Evolutionary conservation across 2,888 invertebrate species (phyloP).

Genomic region (Agrochola circellaris): DNA sequence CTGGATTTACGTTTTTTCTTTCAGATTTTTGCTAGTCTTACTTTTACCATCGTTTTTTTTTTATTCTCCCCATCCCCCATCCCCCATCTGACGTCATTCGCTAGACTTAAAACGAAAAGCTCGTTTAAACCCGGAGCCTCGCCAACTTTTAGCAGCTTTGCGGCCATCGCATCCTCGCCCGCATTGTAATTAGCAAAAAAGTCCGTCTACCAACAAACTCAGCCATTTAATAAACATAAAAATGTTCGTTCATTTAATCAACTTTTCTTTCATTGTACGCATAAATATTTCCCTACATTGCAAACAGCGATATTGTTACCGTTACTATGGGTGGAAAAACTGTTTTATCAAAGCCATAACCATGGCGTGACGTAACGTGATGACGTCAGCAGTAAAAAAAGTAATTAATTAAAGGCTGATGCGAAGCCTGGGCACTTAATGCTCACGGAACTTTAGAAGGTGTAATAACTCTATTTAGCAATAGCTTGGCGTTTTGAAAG

Average conservation of each 20-base stretch:
- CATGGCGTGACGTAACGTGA: slow-evolving; percentile 30
- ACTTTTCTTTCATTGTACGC: slow-evolving; percentile 17
- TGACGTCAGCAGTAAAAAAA: slow-evolving; percentile 55
- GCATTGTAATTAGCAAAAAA: slow-evolving; percentile 35
- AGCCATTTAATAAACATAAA: slow-evolving; percentile 30
- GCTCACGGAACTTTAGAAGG: slow-evolving; percentile 39
- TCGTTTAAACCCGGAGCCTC: slow-evolving; percentile 5
- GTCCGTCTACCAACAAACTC: not conserved
- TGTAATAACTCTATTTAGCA: slow-evolving; percentile 46
- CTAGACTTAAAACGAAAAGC: slow-evolving; percentile 37
- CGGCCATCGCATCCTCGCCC: slow-evolving; percentile 14
- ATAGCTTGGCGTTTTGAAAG: slow-evolving; percentile 21
- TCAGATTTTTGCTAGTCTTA: not conserved
- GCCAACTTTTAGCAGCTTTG: slow-evolving; percentile 35
- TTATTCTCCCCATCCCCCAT: not conserved
- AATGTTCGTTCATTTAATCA: slow-evolving; percentile 36
- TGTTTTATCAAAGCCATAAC: slow-evolving; percentile 27
- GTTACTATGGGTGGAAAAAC: slow-evolving; percentile 18
- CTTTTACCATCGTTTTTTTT: not conserved
- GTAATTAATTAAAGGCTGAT: slow-evolving; percentile 47
- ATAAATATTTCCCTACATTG: slow-evolving; percentile 18
- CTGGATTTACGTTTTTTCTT: not conserved
- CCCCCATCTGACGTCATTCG: too few species aligned
- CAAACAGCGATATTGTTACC: slow-evolving; percentile 35
- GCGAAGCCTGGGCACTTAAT: slow-evolving; percentile 18